A percentile compares a stretch with the other conserved stretches of the same genome.
Conservation (phyloP, 2,113 vertebrate genomes). For the Echinops telfairi region DNA sequence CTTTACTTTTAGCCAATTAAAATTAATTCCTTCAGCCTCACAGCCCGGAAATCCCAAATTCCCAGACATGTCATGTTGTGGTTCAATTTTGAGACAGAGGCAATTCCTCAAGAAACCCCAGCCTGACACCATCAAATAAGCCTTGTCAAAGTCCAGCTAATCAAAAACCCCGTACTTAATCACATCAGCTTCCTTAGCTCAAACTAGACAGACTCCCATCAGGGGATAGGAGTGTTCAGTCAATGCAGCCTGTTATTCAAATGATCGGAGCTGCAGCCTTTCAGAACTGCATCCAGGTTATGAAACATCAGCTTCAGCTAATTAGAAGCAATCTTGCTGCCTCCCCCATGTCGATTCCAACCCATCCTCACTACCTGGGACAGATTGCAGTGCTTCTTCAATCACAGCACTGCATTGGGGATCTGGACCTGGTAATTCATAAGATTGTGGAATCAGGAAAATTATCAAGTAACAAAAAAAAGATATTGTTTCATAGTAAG, state of each 20-base stretch:
- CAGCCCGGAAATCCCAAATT: conserved; percentile 83
- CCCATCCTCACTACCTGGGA: background rate
- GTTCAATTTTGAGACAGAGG: conserved; percentile 82
- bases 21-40: conserved; percentile 83
- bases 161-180: conserved; percentile 88
- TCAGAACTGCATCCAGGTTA: conserved; percentile 63
- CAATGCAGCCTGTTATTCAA: conserved; percentile 82
- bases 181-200: conserved; percentile 85
- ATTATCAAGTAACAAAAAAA: conserved; percentile 15
- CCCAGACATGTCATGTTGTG: conserved; percentile 81
- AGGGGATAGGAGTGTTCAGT: conserved; percentile 81
- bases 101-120: conserved; percentile 86
- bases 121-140: conserved; percentile 87
- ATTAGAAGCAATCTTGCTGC: conserved; percentile 55
- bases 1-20: conserved; percentile 87
- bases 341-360: background rate
- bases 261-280: conserved; percentile 69
- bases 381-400: conserved; percentile 36
- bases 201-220: conserved; percentile 79
- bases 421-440: conserved; percentile 40
- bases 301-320: conserved; percentile 70
- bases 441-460: conserved; percentile 28
- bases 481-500: conserved; percentile 5
- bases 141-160: conserved; percentile 89
- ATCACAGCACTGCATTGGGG: background rate